A percentile compares a stretch with the other conserved stretches of the same genome.
Evolutionary conservation across 2,888 invertebrate species (phyloP).

Genomic region (Tinea semifulvella): DNA sequence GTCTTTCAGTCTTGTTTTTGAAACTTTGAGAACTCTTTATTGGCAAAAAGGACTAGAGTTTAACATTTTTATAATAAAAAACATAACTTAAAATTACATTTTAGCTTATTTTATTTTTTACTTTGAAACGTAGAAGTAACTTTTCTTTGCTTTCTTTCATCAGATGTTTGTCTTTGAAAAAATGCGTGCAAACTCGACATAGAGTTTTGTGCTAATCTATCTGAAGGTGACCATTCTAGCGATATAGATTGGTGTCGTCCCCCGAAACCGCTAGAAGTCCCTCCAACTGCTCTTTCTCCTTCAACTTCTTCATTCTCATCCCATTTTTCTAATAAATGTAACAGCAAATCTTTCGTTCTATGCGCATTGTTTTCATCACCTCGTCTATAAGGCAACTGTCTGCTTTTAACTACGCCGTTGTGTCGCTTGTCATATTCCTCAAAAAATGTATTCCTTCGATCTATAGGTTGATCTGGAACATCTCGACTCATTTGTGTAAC

Average conservation of each 20-base stretch:
- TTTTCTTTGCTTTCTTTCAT: constrained; percentile 52
- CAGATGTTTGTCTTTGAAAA: constrained; percentile 72
- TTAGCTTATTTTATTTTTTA: constrained; percentile 29
- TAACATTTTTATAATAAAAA: not conserved
- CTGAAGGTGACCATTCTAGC: constrained; percentile 77
- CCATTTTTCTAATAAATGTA: constrained; percentile 81
- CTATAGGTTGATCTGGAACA: constrained; percentile 72
- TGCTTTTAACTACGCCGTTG: constrained; percentile 50
- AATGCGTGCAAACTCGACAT: constrained; percentile 85
- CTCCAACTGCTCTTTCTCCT: constrained; percentile 59
- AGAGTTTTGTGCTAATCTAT: constrained; percentile 77
- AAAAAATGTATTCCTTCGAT: constrained; percentile 64
- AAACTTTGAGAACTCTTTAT: not conserved
- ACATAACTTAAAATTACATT: not conserved
- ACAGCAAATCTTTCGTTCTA: constrained; percentile 78
- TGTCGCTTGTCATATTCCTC: constrained; percentile 55
- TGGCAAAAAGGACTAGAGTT: constrained; percentile 7
- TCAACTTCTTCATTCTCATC: constrained; percentile 67
- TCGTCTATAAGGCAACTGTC: constrained; percentile 55
- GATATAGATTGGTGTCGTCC: constrained; percentile 75
- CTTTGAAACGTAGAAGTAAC: constrained; percentile 31
- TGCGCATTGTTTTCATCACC: constrained; percentile 69
- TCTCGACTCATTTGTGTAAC: constrained; percentile 76
- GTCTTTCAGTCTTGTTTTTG: constrained; percentile 6
- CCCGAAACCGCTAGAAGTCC: constrained; percentile 51